These are phyloP conservation scores for Drosophila miranda DNA, from an alignment of 1,140 invertebrate genomes.

Conservation along the genomic window DNA sequence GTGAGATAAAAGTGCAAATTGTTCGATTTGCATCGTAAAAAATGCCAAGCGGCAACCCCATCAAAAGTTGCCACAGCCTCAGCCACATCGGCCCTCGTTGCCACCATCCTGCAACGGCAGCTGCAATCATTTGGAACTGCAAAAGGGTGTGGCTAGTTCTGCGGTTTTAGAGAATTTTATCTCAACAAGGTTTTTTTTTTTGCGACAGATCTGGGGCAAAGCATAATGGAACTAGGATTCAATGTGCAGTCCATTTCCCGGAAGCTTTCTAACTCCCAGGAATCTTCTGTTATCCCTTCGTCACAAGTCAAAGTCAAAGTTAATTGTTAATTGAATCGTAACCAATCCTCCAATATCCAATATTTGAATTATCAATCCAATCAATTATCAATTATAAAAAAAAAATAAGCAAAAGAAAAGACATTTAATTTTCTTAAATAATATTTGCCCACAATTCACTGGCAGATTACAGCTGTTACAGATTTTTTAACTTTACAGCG, in stretches of 20 bases:
- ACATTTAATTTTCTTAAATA: no score
- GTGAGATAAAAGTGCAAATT: slow-evolving; percentile 78
- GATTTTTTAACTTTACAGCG: neutral
- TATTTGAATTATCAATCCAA: no score
- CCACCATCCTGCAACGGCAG: slow-evolving; percentile 41
- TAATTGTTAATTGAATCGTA: no score
- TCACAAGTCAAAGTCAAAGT: no score
- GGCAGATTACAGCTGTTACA: slow-evolving; percentile 16
- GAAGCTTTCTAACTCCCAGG: no score
- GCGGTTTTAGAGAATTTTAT: slow-evolving; percentile 38
- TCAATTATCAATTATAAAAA: no score
- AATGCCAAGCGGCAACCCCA: slow-evolving; percentile 20
- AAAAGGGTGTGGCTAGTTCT: slow-evolving; percentile 54
- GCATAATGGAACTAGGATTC: no score
- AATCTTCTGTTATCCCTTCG: no score
- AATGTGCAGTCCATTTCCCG: no score
- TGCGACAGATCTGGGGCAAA: neutral
- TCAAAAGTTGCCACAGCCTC: slow-evolving; percentile 7
- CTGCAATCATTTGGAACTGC: slow-evolving; percentile 61
- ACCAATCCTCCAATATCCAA: no score
- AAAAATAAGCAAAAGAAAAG: no score
- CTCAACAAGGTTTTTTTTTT: slow-evolving; percentile 27
- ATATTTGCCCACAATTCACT: neutral
- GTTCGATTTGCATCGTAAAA: slow-evolving; percentile 78
- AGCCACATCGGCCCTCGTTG: neutral